Conservation (phyloP, 2,797 vertebrate species). For the Acomys russatus region DNA sequence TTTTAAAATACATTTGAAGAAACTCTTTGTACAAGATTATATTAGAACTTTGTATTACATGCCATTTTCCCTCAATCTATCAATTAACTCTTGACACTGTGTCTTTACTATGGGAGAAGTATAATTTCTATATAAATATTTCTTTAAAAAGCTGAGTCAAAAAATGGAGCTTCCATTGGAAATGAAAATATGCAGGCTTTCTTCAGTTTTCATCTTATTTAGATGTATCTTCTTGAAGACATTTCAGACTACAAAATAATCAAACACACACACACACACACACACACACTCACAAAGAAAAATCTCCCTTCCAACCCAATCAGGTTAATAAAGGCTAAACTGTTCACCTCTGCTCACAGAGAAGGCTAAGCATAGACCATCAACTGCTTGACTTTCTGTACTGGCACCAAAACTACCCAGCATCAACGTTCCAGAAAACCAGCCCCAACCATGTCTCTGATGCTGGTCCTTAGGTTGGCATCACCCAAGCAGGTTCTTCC, state of each 20-base stretch:
- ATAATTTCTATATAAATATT: conserved; percentile 20
- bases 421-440: neutral
- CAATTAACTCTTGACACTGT: neutral
- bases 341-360: neutral
- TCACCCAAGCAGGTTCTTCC: neutral
- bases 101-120: neutral
- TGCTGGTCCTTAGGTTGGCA: too few relatives aligned
- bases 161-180: neutral
- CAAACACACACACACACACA: neutral
- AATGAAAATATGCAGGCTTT: conserved; percentile 21
- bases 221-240: neutral
- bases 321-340: neutral
- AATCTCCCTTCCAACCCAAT: neutral
- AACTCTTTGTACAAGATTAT: neutral
- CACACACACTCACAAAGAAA: too few relatives aligned
- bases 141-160: conserved; percentile 30
- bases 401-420: neutral
- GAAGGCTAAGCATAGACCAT: neutral
- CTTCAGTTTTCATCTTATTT: neutral
- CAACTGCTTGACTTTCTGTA: neutral
- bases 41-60: neutral
- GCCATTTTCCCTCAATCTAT: conserved; percentile 30
- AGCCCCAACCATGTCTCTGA: neutral
- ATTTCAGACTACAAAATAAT: neutral
- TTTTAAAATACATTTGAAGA: conserved; percentile 6